phyloP scores from a whole-genome alignment of 2,113 vertebrate genomes.

The Zapornia atra region DNA sequence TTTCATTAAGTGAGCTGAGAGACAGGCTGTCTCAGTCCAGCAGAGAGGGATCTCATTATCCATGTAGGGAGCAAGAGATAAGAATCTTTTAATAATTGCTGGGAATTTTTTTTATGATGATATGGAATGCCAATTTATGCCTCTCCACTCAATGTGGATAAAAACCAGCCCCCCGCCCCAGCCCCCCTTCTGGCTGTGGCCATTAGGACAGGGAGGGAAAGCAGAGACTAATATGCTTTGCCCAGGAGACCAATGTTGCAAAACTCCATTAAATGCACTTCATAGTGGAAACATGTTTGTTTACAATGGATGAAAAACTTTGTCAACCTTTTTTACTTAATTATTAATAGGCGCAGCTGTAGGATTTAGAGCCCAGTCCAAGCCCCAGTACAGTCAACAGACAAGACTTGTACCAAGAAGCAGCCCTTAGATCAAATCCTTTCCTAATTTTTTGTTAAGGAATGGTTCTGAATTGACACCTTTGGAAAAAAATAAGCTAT shows the following conservation, averaged over 20 bases:
- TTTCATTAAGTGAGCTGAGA: constrained; percentile 86
- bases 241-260: constrained; percentile 64
- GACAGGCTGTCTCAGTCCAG: constrained; percentile 87
- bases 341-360: constrained; percentile 13
- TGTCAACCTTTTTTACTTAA: constrained; percentile 35
- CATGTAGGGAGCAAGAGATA: constrained; percentile 84
- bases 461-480: background rate
- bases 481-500: background rate
- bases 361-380: background rate
- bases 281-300: constrained; percentile 53
- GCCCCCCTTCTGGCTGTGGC: constrained; percentile 65
- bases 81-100: constrained; percentile 88
- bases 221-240: constrained; percentile 73
- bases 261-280: constrained; percentile 56
- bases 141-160: constrained; percentile 68
- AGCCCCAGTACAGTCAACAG: background rate
- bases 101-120: constrained; percentile 82
- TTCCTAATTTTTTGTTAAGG: background rate
- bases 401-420: background rate
- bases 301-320: constrained; percentile 32
- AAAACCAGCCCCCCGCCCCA: constrained; percentile 69
- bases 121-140: constrained; percentile 84
- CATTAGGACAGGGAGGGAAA: constrained; percentile 75
- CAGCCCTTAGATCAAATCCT: background rate
- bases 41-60: constrained; percentile 86